phyloP scores from a whole-genome alignment of 2,113 vertebrate genomes.

The Erythrocebus patas region DNA sequence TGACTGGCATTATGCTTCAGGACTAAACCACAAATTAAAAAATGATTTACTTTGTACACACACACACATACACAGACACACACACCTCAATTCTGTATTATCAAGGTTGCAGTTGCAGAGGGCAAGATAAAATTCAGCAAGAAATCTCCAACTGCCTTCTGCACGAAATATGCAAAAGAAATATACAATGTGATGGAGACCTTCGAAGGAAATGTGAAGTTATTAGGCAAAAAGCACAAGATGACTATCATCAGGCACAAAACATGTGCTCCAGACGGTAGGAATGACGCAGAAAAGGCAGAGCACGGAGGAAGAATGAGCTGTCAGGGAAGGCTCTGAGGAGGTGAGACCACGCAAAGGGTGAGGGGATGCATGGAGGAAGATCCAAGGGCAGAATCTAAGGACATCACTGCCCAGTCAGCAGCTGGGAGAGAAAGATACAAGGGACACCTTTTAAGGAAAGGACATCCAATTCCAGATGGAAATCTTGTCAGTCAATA shows the following conservation, averaged over 20 bases:
- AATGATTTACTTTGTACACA: neutral
- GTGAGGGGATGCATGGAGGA: rapidly evolving
- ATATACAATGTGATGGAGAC: neutral
- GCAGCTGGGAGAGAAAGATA: neutral
- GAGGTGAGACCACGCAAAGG: neutral
- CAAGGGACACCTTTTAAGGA: neutral
- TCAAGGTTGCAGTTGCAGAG: neutral
- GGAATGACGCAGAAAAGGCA: neutral
- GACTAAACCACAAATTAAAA: neutral
- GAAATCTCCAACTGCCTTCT: neutral
- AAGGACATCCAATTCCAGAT: neutral
- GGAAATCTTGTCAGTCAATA: neutral
- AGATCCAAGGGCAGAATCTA: neutral
- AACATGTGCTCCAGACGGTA: neutral
- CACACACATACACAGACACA: neutral
- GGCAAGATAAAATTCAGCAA: neutral
- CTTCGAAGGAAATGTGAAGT: neutral
- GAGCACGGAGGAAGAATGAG: neutral
- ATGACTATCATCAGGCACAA: neutral
- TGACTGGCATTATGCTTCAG: neutral
- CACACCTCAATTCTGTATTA: neutral
- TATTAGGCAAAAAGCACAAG: neutral
- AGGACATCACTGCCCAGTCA: neutral
- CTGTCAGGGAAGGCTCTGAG: neutral
- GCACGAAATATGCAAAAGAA: neutral